Evolutionary conservation across 2,797 vertebrate genomes (phyloP), one percentile per base, ranked within the genome.

Genomic region (Ptychobarbus kaznakovi): DNA sequence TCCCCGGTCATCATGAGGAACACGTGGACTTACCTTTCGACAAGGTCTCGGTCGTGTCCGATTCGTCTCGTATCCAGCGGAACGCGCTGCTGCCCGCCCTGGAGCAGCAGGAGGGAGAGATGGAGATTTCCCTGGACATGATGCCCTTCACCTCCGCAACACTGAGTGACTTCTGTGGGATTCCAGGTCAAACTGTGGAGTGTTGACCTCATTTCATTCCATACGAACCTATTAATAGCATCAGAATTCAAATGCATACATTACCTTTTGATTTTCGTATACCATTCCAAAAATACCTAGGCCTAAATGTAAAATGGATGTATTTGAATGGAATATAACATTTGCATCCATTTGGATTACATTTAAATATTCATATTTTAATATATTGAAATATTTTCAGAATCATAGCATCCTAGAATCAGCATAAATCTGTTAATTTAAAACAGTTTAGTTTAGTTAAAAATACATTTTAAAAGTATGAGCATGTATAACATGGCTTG

Each of bases 171-270:
- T 89, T 83, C 35, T 92, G 86, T 2, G 83, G 49, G 0, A 92
- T 95, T 4, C 94, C 94, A 2, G 94, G 94, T 74, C 94, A 95
- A 38, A 89, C 92, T 82, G 90, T 88, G 82, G 91, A 93, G 15
- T 84, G 87, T 2, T 79, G 65, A 78, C 53, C 53, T 77, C 6
- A 16, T 40, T 38, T 58, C 35, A 58, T 78, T 77, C 38, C 53
- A 61, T n/a, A 25, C 22, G 13, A 61, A 42, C 53, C 22, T 77
- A 40, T 77, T 77, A 58, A 40, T 61, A 61, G 35, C 18, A 56
- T 38, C 32, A 22, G 18, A 38, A 35, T 38, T 22, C 22, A 76
- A 12, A 51, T 13, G 10, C 72, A 28, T 32, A 20, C 2, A 4
- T 11, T 9, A 12, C 46, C 25, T 74, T 75, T 75, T 53, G 6